phyloP scores from a whole-genome alignment of 2,113 vertebrate species.

The Ramphastos sulfuratus region DNA sequence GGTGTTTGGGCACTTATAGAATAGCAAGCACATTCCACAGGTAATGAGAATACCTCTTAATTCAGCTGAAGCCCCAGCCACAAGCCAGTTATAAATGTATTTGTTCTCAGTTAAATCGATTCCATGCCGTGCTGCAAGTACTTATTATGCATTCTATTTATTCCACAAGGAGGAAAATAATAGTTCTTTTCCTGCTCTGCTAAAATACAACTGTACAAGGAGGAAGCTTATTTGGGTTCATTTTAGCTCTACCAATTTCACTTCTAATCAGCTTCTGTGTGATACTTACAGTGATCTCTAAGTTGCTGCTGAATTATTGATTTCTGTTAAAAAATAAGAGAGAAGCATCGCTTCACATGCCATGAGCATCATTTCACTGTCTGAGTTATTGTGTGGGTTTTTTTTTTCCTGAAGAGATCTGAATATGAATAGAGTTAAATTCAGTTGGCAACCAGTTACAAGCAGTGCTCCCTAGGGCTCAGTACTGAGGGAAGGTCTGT shows the following conservation, averaged over 20 bases:
- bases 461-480: no score
- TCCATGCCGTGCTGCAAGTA: conserved; percentile 41
- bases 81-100: conserved; percentile 63
- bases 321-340: neutral
- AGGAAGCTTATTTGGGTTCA: conserved; percentile 17
- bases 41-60: conserved; percentile 56
- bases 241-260: conserved; percentile 26
- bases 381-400: rapidly evolving
- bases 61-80: conserved; percentile 42
- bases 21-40: neutral
- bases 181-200: neutral
- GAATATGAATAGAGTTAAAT: neutral
- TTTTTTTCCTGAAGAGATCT: neutral
- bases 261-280: conserved; percentile 12
- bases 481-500: no score
- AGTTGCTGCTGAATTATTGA: neutral
- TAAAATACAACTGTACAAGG: conserved; percentile 17
- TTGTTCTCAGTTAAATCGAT: conserved; percentile 64
- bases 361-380: neutral
- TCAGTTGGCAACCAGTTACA: no score
- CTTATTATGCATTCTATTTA: conserved; percentile 55
- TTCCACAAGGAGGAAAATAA: conserved; percentile 50
- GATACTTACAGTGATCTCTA: neutral
- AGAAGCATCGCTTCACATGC: neutral
- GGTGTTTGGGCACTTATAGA: neutral